These are phyloP conservation scores for Lithodes maja DNA, from an alignment of 2,888 invertebrate species.

Conservation along the genomic window DNA sequence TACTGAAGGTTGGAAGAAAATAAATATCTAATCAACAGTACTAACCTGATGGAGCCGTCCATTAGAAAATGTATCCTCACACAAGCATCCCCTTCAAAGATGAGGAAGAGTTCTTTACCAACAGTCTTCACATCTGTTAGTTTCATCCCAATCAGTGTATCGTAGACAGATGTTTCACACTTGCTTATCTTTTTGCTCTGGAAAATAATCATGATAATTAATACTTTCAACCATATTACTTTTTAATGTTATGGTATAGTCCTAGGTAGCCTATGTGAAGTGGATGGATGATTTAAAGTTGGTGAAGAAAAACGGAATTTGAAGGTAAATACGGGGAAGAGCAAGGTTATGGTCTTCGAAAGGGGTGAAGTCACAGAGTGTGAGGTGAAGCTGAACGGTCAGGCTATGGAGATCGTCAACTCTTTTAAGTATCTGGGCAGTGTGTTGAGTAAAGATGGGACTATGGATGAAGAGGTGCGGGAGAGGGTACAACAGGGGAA, in stretches of 20 bases:
- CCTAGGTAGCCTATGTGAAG: background rate
- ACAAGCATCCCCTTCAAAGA: constrained; percentile 42
- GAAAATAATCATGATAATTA: background rate
- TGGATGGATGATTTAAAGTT: background rate
- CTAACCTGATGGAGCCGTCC: constrained; percentile 42
- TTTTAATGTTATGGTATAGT: background rate
- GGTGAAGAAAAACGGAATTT: background rate
- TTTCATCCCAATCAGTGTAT: constrained; percentile 27
- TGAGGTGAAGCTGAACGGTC: too few species aligned
- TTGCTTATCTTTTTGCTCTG: constrained; percentile 24
- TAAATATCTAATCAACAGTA: background rate
- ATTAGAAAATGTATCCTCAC: constrained; percentile 52
- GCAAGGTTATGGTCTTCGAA: too few species aligned
- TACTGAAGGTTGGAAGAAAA: too few species aligned
- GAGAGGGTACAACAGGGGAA: too few species aligned
- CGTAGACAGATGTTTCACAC: constrained; percentile 9
- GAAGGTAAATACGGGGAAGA: too few species aligned
- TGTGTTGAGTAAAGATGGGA: too few species aligned
- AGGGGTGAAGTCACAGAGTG: too few species aligned
- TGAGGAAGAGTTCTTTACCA: constrained; percentile 53
- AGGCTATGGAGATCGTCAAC: too few species aligned
- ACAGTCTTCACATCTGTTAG: constrained; percentile 50
- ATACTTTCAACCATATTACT: background rate
- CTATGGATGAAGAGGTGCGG: too few species aligned
- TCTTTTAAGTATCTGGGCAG: too few species aligned